phyloP scores from a whole-genome alignment of 2,888 invertebrate species.

The Melieria omissa region DNA sequence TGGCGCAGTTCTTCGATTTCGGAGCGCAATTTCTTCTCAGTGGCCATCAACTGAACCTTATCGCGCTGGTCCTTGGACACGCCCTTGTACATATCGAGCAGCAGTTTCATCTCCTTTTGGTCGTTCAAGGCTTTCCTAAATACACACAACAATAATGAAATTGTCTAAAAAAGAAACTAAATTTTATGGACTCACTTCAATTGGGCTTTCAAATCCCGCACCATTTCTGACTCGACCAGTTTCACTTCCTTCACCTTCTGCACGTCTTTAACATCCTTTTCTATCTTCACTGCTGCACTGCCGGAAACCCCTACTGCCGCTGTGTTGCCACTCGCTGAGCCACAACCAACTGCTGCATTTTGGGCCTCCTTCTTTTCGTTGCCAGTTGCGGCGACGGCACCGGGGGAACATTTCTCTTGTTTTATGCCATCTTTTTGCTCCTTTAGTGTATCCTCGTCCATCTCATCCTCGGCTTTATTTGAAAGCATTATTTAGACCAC shows the following conservation, averaged over 20 bases:
- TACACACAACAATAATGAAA: not conserved
- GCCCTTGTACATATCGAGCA: conserved; percentile 98
- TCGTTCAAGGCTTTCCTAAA: conserved; percentile 88
- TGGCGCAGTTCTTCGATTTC: conserved; percentile 90
- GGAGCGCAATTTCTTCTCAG: conserved; percentile 88
- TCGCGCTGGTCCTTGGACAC: conserved; percentile 95
- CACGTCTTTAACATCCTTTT: conserved; percentile 73
- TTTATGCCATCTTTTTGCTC: conserved; percentile 66
- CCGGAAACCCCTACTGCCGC: conserved; percentile 44
- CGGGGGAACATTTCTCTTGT: conserved; percentile 67
- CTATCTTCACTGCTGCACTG: conserved; percentile 68
- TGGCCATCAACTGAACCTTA: conserved; percentile 95
- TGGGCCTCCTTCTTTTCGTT: conserved; percentile 73
- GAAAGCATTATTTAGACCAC: not conserved
- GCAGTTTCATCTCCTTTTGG: conserved; percentile 92
- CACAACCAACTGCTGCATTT: conserved; percentile 46
- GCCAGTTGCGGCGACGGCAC: conserved; percentile 60
- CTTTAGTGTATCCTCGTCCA: conserved; percentile 60
- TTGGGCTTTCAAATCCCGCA: conserved; percentile 85
- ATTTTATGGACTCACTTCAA: conserved; percentile 77
- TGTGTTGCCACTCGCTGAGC: conserved; percentile 67
- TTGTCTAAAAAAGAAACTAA: not conserved
- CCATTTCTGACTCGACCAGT: conserved; percentile 72
- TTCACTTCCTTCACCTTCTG: conserved; percentile 74
- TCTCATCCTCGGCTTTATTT: conserved; percentile 59